phyloP scores from a whole-genome alignment of 2,888 invertebrate species.

The Saturnia japonica region DNA sequence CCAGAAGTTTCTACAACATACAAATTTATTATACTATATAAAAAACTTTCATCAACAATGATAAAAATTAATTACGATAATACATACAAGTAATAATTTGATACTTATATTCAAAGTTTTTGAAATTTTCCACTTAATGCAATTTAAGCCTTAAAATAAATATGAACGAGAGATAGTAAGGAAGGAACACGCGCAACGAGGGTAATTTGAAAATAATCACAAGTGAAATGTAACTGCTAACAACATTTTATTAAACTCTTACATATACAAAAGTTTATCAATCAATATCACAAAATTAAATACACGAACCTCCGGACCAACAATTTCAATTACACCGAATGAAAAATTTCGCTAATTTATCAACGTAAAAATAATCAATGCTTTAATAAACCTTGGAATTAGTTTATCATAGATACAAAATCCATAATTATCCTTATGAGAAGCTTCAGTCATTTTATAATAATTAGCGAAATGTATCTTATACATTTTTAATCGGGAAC shows the following conservation, averaged over 20 bases:
- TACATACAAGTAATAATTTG: too few relatives aligned
- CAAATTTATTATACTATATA: too few relatives aligned
- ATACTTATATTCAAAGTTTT: too few relatives aligned
- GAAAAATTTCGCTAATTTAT: background rate
- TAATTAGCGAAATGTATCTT: slow-evolving; percentile 5
- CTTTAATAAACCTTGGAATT: background rate
- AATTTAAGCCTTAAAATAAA: too few relatives aligned
- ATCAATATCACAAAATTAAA: slow-evolving; percentile 79
- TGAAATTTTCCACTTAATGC: too few relatives aligned
- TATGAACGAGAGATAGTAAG: too few relatives aligned
- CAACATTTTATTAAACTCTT: slow-evolving; percentile 77
- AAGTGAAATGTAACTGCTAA: slow-evolving; percentile 71
- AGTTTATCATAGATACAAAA: background rate
- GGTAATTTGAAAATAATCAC: slow-evolving; percentile 54
- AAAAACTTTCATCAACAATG: too few relatives aligned
- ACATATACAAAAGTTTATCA: slow-evolving; percentile 74
- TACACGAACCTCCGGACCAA: slow-evolving; percentile 33
- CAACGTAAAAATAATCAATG: background rate
- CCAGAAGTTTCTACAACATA: too few relatives aligned
- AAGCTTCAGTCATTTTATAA: slow-evolving; percentile 1
- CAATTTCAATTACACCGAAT: background rate
- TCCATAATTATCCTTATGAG: background rate
- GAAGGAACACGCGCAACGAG: slow-evolving; percentile 25
- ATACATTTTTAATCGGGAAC: background rate
- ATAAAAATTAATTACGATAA: too few relatives aligned